Percentiles rank a stretch among this genome's conserved stretches.
These are phyloP conservation scores for Trachurus trachurus DNA, from an alignment of 2,797 vertebrate species.

Conservation along the genomic window DNA sequence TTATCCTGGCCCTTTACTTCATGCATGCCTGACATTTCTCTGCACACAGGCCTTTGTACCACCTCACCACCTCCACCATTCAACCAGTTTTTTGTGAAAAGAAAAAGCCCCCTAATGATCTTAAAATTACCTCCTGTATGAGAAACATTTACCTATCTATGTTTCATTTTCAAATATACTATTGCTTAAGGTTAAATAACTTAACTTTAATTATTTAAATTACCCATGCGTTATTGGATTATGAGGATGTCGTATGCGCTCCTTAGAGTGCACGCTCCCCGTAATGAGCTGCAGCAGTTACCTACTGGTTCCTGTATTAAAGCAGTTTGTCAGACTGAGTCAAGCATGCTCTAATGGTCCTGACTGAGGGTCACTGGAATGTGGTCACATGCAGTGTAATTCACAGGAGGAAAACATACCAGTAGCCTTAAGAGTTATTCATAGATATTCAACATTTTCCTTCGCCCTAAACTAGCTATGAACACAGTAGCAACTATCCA, in stretches of 20 bases:
- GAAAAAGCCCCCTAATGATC: neutral
- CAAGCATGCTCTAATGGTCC: slow-evolving; percentile 54
- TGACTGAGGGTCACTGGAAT: slow-evolving; percentile 67
- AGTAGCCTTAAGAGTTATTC: slow-evolving; percentile 20
- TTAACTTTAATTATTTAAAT: neutral
- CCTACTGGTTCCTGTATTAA: slow-evolving; percentile 47
- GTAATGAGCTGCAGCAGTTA: slow-evolving; percentile 15
- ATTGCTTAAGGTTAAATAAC: slow-evolving; percentile 12
- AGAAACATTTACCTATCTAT: neutral
- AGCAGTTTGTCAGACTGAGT: slow-evolving; percentile 50
- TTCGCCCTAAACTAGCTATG: slow-evolving; percentile 6
- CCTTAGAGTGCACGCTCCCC: slow-evolving; percentile 1
- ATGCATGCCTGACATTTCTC: slow-evolving; percentile 10
- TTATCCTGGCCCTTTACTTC: slow-evolving; percentile 21
- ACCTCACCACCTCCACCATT: neutral
- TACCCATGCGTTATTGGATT: slow-evolving; percentile 12
- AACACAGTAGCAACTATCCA: neutral
- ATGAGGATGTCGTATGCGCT: neutral
- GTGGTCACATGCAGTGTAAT: slow-evolving; percentile 71
- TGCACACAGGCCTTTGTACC: neutral
- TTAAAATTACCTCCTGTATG: neutral
- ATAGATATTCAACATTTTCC: slow-evolving; percentile 23
- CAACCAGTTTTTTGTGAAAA: neutral
- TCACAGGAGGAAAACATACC: slow-evolving; percentile 57
- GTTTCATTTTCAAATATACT: slow-evolving; percentile 6